Evolutionary conservation across 2,113 vertebrate species (phyloP).

Genomic region (Lathamus discolor): DNA sequence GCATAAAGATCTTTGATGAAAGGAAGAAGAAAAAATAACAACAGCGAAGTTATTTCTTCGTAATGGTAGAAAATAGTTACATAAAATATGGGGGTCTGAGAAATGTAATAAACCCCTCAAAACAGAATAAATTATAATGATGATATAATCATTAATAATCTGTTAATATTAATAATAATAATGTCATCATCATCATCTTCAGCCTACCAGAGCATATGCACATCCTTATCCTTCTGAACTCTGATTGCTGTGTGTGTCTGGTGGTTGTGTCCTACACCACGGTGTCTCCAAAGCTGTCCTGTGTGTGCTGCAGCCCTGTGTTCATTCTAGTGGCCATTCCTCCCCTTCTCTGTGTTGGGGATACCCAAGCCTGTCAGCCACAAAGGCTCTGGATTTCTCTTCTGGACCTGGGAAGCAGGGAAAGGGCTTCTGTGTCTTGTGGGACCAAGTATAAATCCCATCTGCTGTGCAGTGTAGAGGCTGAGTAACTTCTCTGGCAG

Average conservation of each 20-base stretch:
- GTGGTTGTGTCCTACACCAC: neutral
- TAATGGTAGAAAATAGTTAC: neutral
- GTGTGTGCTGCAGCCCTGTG: no score
- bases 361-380: no score
- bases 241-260: neutral
- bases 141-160: neutral
- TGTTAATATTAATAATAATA: neutral
- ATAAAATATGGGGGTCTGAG: neutral
- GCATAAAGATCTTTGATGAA: neutral
- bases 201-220: no score
- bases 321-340: no score
- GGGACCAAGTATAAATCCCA: neutral
- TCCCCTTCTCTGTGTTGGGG: no score
- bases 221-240: neutral
- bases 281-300: neutral
- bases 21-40: neutral
- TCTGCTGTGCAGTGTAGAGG: neutral
- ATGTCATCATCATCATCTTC: neutral
- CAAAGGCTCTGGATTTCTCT: neutral
- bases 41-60: neutral
- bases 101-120: neutral
- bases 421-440: neutral
- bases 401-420: neutral
- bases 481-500: neutral
- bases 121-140: neutral